These are phyloP conservation scores for Promerops cafer DNA, from an alignment of 2,113 vertebrate genomes.

Conservation along the genomic window DNA sequence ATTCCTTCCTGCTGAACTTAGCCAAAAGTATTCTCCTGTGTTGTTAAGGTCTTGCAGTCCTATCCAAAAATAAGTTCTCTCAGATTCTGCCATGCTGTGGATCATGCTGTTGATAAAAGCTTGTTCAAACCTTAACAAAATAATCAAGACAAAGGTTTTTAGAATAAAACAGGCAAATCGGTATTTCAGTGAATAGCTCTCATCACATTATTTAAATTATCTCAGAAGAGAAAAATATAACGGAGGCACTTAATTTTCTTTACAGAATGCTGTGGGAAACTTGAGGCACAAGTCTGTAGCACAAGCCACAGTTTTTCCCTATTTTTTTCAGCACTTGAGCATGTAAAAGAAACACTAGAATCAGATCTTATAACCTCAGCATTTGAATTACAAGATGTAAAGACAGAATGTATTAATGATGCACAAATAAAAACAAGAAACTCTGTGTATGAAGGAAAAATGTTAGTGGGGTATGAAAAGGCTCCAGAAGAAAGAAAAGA, in stretches of 20 bases:
- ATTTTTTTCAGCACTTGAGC: not conserved
- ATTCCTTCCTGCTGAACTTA: conserved; percentile 44
- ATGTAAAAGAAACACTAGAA: not conserved
- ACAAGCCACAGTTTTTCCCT: not conserved
- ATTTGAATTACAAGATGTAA: not conserved
- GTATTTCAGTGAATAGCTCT: not conserved
- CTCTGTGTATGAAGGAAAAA: not conserved
- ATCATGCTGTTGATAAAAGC: conserved; percentile 89
- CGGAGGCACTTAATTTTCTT: not conserved
- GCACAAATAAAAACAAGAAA: not conserved
- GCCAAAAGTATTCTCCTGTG: conserved; percentile 84
- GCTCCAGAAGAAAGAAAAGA: not conserved
- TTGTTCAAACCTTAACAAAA: conserved; percentile 88
- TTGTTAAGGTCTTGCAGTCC: conserved; percentile 77
- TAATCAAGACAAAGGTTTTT: conserved; percentile 13
- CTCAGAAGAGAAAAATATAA: not conserved
- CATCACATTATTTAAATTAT: not conserved
- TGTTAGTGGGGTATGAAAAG: not conserved
- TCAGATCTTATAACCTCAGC: not conserved
- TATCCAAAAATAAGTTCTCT: conserved; percentile 84
- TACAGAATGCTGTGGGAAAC: not conserved
- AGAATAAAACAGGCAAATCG: not conserved
- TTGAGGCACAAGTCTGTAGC: not conserved
- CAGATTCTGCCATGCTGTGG: conserved; percentile 62
- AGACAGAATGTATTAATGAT: not conserved